A percentile compares a stretch with the other conserved stretches of the same genome.
These are phyloP conservation scores for Atta texana DNA, from an alignment of 1,140 invertebrate genomes.

Conservation along the genomic window DNA sequence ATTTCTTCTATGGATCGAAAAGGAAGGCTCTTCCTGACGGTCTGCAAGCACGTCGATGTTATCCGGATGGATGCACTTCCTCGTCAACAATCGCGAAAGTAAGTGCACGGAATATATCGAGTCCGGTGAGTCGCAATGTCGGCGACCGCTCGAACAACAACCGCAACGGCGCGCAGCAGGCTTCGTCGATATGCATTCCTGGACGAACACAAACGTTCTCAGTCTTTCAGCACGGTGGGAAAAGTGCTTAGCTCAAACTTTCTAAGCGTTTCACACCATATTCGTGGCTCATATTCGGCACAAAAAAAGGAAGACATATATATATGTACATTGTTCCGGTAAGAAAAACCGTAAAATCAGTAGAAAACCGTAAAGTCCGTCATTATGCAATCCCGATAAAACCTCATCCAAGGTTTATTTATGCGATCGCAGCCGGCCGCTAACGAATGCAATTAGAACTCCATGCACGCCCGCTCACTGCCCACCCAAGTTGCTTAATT, in stretches of 20 bases:
- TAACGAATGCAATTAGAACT: conserved; percentile 55
- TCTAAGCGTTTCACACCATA: conserved; percentile 77
- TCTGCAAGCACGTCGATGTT: neutral
- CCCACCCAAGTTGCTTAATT: conserved; percentile 34
- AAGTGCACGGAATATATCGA: neutral
- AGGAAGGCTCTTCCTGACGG: neutral
- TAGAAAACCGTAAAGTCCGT: conserved; percentile 11
- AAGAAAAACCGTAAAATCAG: conserved; percentile 16
- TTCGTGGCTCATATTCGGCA: conserved; percentile 56
- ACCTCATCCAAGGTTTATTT: conserved; percentile 29
- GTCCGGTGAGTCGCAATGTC: conserved; percentile 16
- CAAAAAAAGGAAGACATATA: conserved; percentile 19
- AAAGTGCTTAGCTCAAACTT: conserved; percentile 81
- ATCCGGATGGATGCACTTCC: conserved; percentile 37
- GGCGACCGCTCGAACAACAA: neutral
- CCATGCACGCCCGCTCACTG: conserved; percentile 25
- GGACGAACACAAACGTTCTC: conserved; percentile 53
- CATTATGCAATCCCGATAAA: conserved; percentile 12
- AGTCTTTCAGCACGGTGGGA: conserved; percentile 66
- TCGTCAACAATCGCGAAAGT: conserved; percentile 44
- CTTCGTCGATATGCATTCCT: conserved; percentile 56
- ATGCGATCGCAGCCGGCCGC: conserved; percentile 19
- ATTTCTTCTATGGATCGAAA: neutral
- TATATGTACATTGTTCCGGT: neutral
- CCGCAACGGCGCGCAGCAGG: neutral